phyloP scores from a whole-genome alignment of 2,888 invertebrate species.

The Argyra leucocephala region DNA sequence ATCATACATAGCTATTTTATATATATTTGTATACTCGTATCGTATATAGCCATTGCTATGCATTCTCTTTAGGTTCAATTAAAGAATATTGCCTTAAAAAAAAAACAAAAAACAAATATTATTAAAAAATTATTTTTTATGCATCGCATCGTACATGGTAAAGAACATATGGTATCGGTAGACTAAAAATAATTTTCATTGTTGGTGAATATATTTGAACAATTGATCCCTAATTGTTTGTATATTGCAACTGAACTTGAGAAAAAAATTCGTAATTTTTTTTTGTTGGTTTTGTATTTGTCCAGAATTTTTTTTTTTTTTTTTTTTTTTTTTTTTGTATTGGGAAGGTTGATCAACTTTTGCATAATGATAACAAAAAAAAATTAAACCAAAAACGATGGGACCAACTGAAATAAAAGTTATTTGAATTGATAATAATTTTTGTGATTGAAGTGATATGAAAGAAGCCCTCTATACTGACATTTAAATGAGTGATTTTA shows the following conservation, averaged over 20 bases:
- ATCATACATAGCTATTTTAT: too few species aligned
- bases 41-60: too few species aligned
- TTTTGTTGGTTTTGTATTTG: too few species aligned
- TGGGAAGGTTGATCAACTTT: background rate
- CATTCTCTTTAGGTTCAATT: too few species aligned
- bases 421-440: background rate
- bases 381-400: background rate
- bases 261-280: background rate
- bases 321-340: too few species aligned
- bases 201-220: background rate
- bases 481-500: too few species aligned
- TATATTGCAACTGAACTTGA: background rate
- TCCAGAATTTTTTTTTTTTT: too few species aligned
- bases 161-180: background rate
- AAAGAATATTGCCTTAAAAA: background rate
- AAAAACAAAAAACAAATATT: background rate
- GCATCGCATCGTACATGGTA: background rate
- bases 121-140: too few species aligned
- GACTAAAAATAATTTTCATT: background rate
- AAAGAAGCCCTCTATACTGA: background rate
- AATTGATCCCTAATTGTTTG: slow-evolving; percentile 6
- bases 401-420: background rate
- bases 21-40: too few species aligned
- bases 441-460: background rate
- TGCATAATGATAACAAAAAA: background rate